Percentiles rank a stretch among this genome's conserved stretches.
These are phyloP conservation scores for Larimichthys polyactis DNA, from an alignment of 2,113 vertebrate species.

Conservation along the genomic window DNA sequence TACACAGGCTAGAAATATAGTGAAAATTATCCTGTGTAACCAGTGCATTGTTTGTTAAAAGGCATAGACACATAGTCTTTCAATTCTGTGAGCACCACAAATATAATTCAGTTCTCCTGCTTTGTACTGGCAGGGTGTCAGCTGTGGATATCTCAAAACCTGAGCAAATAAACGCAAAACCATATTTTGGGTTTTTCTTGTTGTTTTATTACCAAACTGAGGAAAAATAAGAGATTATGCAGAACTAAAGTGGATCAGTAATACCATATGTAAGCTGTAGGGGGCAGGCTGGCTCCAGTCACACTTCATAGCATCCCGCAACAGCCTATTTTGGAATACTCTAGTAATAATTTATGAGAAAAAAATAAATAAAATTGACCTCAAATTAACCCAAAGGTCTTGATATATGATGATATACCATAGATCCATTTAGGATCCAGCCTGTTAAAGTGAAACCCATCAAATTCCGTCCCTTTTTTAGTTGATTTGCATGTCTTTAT, in stretches of 20 bases:
- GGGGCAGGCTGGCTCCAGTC: conserved; percentile 68
- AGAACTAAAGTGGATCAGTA: conserved; percentile 14
- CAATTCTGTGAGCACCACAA: background rate
- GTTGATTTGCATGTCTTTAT: background rate
- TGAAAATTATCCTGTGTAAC: background rate
- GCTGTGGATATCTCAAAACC: background rate
- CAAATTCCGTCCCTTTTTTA: background rate
- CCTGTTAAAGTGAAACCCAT: background rate
- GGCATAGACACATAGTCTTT: background rate
- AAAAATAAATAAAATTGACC: background rate
- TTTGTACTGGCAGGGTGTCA: background rate
- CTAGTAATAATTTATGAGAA: background rate
- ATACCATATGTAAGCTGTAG: conserved; percentile 57
- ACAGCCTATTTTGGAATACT: background rate
- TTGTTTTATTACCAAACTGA: background rate
- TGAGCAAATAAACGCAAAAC: background rate
- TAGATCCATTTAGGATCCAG: background rate
- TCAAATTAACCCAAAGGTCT: background rate
- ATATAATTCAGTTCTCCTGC: background rate
- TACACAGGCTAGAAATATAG: background rate
- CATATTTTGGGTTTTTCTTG: background rate
- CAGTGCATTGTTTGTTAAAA: background rate
- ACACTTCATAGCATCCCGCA: background rate
- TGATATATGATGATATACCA: background rate
- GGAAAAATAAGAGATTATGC: background rate